These are phyloP conservation scores for Cataglyphis livida DNA, from an alignment of 2,888 invertebrate genomes.

Conservation along the genomic window DNA sequence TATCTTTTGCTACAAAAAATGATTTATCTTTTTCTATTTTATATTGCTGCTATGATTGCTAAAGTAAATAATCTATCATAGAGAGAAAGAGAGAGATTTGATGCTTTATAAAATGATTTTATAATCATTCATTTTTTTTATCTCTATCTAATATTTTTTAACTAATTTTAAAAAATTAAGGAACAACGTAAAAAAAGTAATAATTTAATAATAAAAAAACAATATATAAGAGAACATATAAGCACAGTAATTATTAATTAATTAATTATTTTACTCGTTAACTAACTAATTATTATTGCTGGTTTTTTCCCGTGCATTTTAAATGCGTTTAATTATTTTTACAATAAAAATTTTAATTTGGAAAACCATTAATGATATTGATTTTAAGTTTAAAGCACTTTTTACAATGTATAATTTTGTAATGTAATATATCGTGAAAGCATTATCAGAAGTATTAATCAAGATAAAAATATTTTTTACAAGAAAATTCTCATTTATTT, in stretches of 20 bases:
- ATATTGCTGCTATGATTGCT: background rate
- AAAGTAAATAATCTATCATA: background rate
- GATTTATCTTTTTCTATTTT: background rate
- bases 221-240: background rate
- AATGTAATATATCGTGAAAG: background rate
- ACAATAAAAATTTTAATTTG: conserved; percentile 6
- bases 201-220: background rate
- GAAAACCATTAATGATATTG: background rate
- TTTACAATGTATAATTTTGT: conserved; percentile 1
- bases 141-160: background rate
- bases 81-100: background rate
- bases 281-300: background rate
- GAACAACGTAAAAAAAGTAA: background rate
- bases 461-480: background rate
- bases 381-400: background rate
- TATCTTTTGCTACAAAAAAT: background rate
- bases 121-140: background rate
- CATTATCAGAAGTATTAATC: background rate
- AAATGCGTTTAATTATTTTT: background rate
- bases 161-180: background rate
- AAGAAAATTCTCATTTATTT: background rate
- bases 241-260: background rate
- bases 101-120: background rate
- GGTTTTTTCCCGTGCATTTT: too few relatives aligned
- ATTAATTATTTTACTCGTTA: background rate